Evolutionary conservation across 2,797 vertebrate genomes (phyloP).

Genomic region (Clarias laeviceps): DNA sequence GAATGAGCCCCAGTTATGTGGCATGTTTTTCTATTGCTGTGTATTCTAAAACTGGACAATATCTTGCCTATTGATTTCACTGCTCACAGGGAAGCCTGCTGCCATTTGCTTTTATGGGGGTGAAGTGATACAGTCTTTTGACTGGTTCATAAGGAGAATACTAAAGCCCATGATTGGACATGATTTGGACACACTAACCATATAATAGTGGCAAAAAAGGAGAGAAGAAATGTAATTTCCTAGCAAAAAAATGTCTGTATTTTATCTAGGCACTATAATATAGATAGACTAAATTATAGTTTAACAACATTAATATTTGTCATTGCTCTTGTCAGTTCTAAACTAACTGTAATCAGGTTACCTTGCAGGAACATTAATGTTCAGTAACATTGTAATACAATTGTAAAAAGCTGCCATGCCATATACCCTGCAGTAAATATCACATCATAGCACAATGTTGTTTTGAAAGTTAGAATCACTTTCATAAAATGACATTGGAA

Average conservation of each 20-base stretch:
- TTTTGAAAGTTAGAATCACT: too few relatives aligned
- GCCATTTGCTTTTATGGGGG: neutral
- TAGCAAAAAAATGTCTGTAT: neutral
- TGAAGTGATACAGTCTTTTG: neutral
- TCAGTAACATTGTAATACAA: too few relatives aligned
- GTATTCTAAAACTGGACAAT: neutral
- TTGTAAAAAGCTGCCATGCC: too few relatives aligned
- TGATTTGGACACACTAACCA: neutral
- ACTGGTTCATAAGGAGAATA: neutral
- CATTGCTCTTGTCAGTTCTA: neutral
- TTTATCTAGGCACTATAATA: neutral
- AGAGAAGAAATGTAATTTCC: neutral
- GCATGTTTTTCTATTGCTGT: neutral
- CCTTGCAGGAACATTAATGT: too few relatives aligned
- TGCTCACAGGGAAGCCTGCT: neutral
- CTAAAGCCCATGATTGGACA: neutral
- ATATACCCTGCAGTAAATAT: too few relatives aligned
- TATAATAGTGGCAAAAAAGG: neutral
- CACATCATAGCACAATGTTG: too few relatives aligned
- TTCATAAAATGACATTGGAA: too few relatives aligned
- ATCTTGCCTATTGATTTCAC: constrained; percentile 1
- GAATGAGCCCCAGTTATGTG: neutral
- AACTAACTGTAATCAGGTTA: neutral
- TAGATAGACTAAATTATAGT: neutral
- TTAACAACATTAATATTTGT: neutral